These are phyloP conservation scores for Brienomyrus brachyistius DNA, from an alignment of 2,113 vertebrate genomes.

Conservation along the genomic window DNA sequence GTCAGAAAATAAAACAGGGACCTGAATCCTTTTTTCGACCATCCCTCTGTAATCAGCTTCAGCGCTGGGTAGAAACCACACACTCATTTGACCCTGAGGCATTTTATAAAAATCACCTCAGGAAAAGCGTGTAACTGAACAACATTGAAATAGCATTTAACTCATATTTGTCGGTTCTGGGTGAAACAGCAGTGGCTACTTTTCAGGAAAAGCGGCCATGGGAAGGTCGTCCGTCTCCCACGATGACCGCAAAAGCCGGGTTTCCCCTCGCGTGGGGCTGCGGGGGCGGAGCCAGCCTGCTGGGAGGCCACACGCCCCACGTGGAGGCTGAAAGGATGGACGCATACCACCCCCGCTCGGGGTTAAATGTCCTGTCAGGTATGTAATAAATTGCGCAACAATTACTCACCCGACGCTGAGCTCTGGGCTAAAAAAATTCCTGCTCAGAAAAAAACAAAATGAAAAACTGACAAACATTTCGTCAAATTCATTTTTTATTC, in stretches of 20 bases:
- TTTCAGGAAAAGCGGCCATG: not conserved
- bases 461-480: not conserved
- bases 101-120: not conserved
- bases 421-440: not conserved
- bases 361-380: slow-evolving; percentile 24
- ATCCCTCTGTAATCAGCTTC: not conserved
- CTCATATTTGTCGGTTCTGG: not conserved
- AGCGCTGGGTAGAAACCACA: not conserved
- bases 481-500: not conserved
- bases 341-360: not conserved
- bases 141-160: not conserved
- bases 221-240: not conserved
- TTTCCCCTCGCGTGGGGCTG: not conserved
- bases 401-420: not conserved
- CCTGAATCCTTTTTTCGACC: not conserved
- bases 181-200: not conserved
- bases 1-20: not conserved
- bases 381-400: slow-evolving; percentile 16
- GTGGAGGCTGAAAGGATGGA: not conserved
- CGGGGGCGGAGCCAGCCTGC: not conserved
- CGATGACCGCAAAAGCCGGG: not conserved
- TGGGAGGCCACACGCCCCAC: not conserved
- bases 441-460: too few relatives aligned
- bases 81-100: not conserved
- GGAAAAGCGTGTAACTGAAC: not conserved